Base-by-base conservation (phyloP, 2,113 vertebrate species). In the Aythya baeri region DNA sequence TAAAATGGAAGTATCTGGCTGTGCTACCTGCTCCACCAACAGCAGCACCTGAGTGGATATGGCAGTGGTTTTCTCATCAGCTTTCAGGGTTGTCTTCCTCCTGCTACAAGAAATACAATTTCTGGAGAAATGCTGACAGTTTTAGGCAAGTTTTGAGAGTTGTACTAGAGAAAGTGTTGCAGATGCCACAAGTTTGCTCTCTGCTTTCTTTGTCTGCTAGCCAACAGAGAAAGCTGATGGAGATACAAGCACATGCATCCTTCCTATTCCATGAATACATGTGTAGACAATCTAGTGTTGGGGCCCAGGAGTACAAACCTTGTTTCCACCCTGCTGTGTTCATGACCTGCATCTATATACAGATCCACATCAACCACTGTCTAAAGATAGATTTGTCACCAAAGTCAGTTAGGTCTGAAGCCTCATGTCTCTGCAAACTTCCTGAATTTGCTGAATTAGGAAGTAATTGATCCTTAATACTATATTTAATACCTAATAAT, bases 241-340 rank as follows among this genome's bases (percentile, higher is more conserved):
- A 87, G n/a, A 62, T 54, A 74, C 13, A 66, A 81, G 41, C 38
- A 63, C 0, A 0, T 11, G 26, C 4, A 31, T 9, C 5, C 34
- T 27, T 73, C 31, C 10, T 38, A 73, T 18, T 52, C 55, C 9
- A 26, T 14, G 2, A 58, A 46, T 77, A 73, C 7, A 6, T 22
- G 9, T 27, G 26, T 5, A 32, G 65, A 44, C 11, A 32, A 52
- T 15, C 15, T 54, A 38, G 36, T 41, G 6, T 27, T 36, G 13
- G 9, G 3, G 62, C 25, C 25, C 21, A 70, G 50, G 20, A 34
- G 77, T 89, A 17, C 11, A 71, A 49, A 13, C 31, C n/a, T 91
- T 78, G 17, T 52, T 78, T 75, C 46, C 31, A 63, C 52, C 13
- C n/a, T 85, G 15, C 23, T 27, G 23, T n/a, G 41, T 55, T 78